phyloP scores from a whole-genome alignment of 2,888 invertebrate genomes.

The Endomychus coccineus region DNA sequence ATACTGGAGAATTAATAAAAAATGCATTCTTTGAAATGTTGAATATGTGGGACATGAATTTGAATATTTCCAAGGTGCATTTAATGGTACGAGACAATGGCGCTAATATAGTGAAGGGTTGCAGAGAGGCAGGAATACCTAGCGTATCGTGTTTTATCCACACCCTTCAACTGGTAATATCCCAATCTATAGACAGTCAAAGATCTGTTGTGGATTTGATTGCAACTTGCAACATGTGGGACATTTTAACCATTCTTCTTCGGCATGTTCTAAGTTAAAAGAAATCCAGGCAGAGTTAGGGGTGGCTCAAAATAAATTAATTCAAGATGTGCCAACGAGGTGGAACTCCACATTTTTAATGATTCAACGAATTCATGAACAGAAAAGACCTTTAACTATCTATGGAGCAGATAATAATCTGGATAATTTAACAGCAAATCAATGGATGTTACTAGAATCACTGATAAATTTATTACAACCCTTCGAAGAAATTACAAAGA shows the following conservation, averaged over 20 bases:
- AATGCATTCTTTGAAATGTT: slow-evolving; percentile 7
- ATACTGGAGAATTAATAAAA: slow-evolving; percentile 4
- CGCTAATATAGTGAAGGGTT: slow-evolving; percentile 7
- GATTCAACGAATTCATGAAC: slow-evolving; percentile 2
- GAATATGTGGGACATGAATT: slow-evolving; percentile 4
- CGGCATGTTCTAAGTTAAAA: slow-evolving; percentile 5
- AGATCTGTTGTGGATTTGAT: slow-evolving; percentile 9
- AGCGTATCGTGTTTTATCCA: slow-evolving; percentile 9
- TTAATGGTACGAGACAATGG: slow-evolving; percentile 7
- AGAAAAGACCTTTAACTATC: slow-evolving; percentile 7
- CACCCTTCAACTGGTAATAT: slow-evolving; percentile 8
- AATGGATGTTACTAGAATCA: slow-evolving; percentile 3
- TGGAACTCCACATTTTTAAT: slow-evolving; percentile 7
- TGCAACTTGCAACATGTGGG: slow-evolving; percentile 5
- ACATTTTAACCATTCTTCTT: slow-evolving; percentile 7
- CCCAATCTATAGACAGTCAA: slow-evolving; percentile 3
- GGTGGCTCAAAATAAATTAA: slow-evolving; percentile 4
- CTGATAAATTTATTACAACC: too few species aligned
- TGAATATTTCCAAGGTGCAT: too few species aligned
- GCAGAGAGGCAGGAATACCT: slow-evolving; percentile 6
- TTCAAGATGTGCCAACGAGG: slow-evolving; percentile 5
- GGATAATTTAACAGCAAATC: slow-evolving; percentile 7
- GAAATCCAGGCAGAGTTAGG: slow-evolving; percentile 6
- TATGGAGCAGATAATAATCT: slow-evolving; percentile 5
- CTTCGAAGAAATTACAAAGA: slow-evolving; percentile 7